phyloP scores from a whole-genome alignment of 2,797 vertebrate species.

The Sebastes miniatus region DNA sequence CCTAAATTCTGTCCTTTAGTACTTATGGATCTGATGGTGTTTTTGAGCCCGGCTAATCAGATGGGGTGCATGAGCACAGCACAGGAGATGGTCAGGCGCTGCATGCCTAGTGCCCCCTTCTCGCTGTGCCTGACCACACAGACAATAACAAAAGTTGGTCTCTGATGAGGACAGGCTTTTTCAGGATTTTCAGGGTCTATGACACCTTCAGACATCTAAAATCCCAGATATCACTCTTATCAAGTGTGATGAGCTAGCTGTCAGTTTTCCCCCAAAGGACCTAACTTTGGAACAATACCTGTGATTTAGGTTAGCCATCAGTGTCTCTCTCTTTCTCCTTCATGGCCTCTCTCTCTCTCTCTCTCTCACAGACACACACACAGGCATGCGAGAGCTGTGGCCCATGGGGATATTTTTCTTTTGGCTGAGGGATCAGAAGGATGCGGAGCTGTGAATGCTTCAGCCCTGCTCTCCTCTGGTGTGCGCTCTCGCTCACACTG shows the following conservation, averaged over 20 bases:
- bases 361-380: background rate
- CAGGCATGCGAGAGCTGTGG: conserved; percentile 42
- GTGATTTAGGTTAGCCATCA: conserved; percentile 57
- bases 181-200: conserved; percentile 35
- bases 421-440: conserved; percentile 75
- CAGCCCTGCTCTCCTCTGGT: conserved; percentile 66
- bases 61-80: background rate
- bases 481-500: conserved; percentile 62
- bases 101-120: background rate
- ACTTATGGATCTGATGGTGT: background rate
- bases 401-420: conserved; percentile 73
- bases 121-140: background rate
- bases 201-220: conserved; percentile 47
- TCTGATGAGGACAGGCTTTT: conserved; percentile 20
- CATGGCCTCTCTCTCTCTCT: background rate
- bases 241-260: conserved; percentile 57
- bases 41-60: background rate
- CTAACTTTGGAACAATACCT: conserved; percentile 63
- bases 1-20: background rate
- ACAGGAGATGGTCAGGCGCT: background rate
- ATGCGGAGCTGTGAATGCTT: conserved; percentile 71
- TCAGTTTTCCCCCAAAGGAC: conserved; percentile 51
- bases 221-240: conserved; percentile 50
- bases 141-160: conserved; percentile 4
- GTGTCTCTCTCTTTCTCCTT: background rate